Evolutionary conservation across 2,797 vertebrate species (phyloP).

Genomic region (Anolis apletophallus): DNA sequence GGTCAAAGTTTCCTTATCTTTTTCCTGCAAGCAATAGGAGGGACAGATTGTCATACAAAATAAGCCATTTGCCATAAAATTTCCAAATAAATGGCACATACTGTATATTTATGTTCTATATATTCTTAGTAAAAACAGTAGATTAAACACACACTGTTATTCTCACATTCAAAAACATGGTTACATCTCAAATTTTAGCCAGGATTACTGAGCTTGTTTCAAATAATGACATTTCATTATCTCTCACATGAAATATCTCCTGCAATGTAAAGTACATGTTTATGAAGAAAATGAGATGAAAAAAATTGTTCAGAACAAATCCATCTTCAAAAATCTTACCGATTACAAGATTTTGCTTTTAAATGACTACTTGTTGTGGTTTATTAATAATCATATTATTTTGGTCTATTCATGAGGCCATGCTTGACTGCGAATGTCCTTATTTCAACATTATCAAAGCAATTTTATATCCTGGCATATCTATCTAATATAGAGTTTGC

Average conservation of each 20-base stretch:
- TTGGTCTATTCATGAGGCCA: neutral
- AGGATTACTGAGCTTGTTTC: neutral
- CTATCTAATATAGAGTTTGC: neutral
- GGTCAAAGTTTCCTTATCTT: constrained; percentile 3
- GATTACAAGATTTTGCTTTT: constrained; percentile 13
- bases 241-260: neutral
- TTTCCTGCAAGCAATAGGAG: neutral
- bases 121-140: neutral
- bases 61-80: neutral
- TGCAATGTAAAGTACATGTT: neutral
- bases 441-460: neutral
- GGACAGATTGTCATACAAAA: constrained; percentile 13
- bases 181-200: neutral
- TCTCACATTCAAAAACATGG: neutral
- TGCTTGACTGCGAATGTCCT: neutral
- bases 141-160: neutral
- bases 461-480: neutral
- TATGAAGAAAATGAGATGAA: neutral
- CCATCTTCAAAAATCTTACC: neutral
- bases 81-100: neutral
- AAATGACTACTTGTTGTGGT: neutral
- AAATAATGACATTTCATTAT: constrained; percentile 12
- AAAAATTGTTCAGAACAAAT: neutral
- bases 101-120: neutral
- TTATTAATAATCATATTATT: neutral